Base-by-base conservation (phyloP, 2,888 invertebrate species). In the Eupithecia subfuscata region DNA sequence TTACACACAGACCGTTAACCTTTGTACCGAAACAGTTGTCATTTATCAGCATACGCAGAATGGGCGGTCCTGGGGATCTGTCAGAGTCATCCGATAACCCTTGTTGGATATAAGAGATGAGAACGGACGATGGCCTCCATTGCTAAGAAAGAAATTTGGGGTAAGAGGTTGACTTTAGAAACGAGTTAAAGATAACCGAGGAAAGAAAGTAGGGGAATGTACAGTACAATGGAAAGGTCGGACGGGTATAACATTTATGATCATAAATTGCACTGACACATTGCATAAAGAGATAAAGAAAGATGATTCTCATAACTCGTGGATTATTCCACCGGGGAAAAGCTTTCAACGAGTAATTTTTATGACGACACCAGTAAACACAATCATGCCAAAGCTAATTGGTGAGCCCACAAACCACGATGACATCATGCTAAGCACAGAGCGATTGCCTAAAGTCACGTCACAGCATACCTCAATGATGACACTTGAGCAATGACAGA, bases 401-500 rank as follows among this genome's bases (percentile, higher is more conserved):
- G 70, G 52, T 79, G 80, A 81, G 80, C 78, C 81, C 78, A 80
- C 81, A 81, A 82, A 85, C 86, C 87, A 78, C 86, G 87, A 86
- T 92, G 92, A 91, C 87, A 89, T 92, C 92, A 92, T 85, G 81
- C 79, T 80, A 83, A 84, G 83, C 79, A 80, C 77, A 81, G 80
- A 85, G 83, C 82, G 83, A 84, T 83, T 83, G 84, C 83, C 77
- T 77, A 77, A 69, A 70, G 75, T 82, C 79, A 86, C 91, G 91
- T 92, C 90, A 90, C 83, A 80, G 80, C 86, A 89, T 91, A 87
- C 84, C 85, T 83, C 77, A 87, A 84, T 83, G 86, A 86, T 91
- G 92, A 92, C 88, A 85, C 64, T 75, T 65, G 70, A 84, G 83
- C 75, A 80, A 79, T 79, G 82, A 83, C 82, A 83, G 82, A 82